Percentiles rank a stretch among this genome's conserved stretches.
Evolutionary conservation across 2,888 invertebrate genomes (phyloP).

Genomic region (Muscina levida): DNA sequence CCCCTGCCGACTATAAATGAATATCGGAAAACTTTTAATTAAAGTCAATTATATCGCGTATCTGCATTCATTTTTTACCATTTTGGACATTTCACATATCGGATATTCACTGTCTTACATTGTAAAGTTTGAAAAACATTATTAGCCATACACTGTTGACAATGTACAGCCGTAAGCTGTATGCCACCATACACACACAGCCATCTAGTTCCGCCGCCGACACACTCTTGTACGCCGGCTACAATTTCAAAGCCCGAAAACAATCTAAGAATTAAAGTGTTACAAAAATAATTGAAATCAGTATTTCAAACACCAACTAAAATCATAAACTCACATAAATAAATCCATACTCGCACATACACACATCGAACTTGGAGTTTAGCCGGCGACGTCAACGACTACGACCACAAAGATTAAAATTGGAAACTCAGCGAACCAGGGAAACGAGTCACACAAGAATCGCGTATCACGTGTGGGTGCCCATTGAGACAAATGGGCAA

Average conservation of each 20-base stretch:
- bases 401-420: background rate
- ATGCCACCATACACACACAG: too few species aligned
- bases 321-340: conserved; percentile 31
- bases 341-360: conserved; percentile 14
- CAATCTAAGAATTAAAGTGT: conserved; percentile 33
- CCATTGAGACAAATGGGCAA: conserved; percentile 52
- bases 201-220: conserved; percentile 51
- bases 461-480: conserved; percentile 45
- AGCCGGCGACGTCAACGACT: background rate
- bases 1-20: too few species aligned
- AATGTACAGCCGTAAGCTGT: too few species aligned
- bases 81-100: too few species aligned
- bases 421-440: background rate
- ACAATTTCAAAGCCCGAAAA: background rate
- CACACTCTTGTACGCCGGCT: conserved; percentile 38
- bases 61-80: too few species aligned
- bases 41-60: too few species aligned
- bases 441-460: background rate
- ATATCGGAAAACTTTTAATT: too few species aligned
- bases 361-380: background rate
- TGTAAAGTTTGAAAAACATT: too few species aligned
- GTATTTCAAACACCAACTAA: conserved; percentile 41
- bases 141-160: too few species aligned
- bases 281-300: conserved; percentile 48
- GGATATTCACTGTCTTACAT: too few species aligned